A percentile compares a stretch with the other conserved stretches of the same genome.
These are phyloP conservation scores for Lasioglossum vierecki DNA, from an alignment of 2,888 invertebrate species.

Conservation along the genomic window DNA sequence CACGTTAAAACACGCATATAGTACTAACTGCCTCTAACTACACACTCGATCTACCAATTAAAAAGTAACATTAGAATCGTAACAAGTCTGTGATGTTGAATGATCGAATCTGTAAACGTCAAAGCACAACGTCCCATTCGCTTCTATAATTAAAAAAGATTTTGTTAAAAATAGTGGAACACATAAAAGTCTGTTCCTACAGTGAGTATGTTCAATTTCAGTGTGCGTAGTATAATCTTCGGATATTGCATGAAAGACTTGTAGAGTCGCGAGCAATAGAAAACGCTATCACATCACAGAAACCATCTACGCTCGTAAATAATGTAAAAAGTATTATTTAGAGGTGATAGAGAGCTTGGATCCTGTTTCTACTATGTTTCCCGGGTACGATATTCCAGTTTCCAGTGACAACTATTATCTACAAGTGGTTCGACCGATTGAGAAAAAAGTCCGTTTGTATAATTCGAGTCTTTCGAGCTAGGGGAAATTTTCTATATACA, in stretches of 20 bases:
- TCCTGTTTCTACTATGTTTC: conserved; percentile 1
- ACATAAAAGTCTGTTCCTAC: conserved; percentile 27
- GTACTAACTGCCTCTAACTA: conserved; percentile 13
- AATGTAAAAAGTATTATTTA: conserved; percentile 46
- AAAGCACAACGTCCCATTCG: conserved; percentile 16
- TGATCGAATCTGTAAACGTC: conserved; percentile 16
- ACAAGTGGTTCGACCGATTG: conserved; percentile 33
- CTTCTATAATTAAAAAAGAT: conserved; percentile 2
- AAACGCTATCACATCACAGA: conserved; percentile 28
- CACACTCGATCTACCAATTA: conserved; percentile 17
- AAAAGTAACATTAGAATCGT: conserved; percentile 33
- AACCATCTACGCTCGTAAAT: conserved; percentile 23
- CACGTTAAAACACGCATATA: conserved; percentile 18
- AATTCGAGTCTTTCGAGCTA: conserved; percentile 24
- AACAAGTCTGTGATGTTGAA: neutral
- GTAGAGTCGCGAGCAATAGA: conserved; percentile 19
- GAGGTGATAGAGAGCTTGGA: conserved; percentile 46
- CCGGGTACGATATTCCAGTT: conserved; percentile 21
- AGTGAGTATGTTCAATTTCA: conserved; percentile 39
- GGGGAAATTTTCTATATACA: conserved; percentile 26
- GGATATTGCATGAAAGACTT: conserved; percentile 11
- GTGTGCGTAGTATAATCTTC: conserved; percentile 39
- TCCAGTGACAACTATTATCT: conserved; percentile 25
- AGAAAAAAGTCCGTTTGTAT: conserved; percentile 14
- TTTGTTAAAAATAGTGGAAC: conserved; percentile 37